A percentile compares a stretch with the other conserved stretches of the same genome.
Conservation (phyloP, 2,113 vertebrate species). For the Onychostoma macrolepis region DNA sequence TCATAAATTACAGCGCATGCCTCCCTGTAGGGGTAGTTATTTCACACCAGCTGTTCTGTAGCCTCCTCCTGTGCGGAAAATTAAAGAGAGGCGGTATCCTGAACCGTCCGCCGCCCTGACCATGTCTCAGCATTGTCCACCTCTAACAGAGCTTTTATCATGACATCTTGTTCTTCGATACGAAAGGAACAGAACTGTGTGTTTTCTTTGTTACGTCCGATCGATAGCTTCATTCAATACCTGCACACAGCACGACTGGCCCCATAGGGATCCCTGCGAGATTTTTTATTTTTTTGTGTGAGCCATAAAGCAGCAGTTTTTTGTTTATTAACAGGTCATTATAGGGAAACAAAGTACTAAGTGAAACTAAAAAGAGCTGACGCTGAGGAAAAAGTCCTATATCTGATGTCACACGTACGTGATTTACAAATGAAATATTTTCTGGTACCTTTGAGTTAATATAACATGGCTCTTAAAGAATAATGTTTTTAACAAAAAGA, state of each 20-base stretch:
- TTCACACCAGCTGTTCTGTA: constrained; percentile 48
- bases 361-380: not conserved
- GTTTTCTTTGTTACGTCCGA: constrained; percentile 44
- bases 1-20: constrained; percentile 49
- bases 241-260: constrained; percentile 18
- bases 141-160: constrained; percentile 24
- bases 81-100: constrained; percentile 42
- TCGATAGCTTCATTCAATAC: constrained; percentile 44
- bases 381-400: not conserved
- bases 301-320: not conserved
- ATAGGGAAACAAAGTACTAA: not conserved
- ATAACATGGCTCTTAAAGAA: not conserved
- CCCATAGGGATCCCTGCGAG: not conserved
- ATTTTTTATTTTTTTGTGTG: not conserved
- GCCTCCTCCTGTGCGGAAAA: constrained; percentile 55
- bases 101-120: constrained; percentile 21
- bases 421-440: not conserved
- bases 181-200: constrained; percentile 24
- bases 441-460: not conserved
- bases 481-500: not conserved
- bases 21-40: constrained; percentile 54
- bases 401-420: not conserved
- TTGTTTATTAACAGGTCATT: not conserved
- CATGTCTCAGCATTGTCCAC: not conserved
- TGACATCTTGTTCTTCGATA: constrained; percentile 36